These are phyloP conservation scores for Desoria tigrina DNA, from an alignment of 2,888 invertebrate genomes.

Conservation along the genomic window DNA sequence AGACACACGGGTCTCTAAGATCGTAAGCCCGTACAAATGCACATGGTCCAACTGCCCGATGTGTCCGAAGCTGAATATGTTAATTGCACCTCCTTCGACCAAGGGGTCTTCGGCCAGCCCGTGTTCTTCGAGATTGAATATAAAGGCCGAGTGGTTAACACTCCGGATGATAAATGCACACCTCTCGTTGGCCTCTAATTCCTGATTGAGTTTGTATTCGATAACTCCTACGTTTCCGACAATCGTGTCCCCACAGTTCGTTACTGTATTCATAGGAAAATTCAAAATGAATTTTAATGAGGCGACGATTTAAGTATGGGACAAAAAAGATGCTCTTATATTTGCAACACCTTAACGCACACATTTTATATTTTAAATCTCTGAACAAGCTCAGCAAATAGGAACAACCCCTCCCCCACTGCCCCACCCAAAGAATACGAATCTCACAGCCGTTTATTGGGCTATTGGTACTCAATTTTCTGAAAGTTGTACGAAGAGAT, in stretches of 20 bases:
- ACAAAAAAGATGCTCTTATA: too few relatives aligned
- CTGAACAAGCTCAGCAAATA: too few relatives aligned
- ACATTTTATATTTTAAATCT: too few relatives aligned
- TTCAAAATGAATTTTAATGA: too few relatives aligned
- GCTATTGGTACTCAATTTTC: too few relatives aligned
- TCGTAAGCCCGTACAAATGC: slow-evolving; percentile 18
- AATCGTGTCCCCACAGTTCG: slow-evolving; percentile 20
- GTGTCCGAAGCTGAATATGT: slow-evolving; percentile 14
- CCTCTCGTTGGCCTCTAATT: slow-evolving; percentile 9
- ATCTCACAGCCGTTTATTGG: too few relatives aligned
- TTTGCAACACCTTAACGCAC: too few relatives aligned
- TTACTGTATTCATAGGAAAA: slow-evolving; percentile 10
- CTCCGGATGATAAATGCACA: slow-evolving; percentile 27
- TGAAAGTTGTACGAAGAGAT: too few relatives aligned
- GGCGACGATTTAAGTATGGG: too few relatives aligned
- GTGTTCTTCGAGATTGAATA: slow-evolving; percentile 20
- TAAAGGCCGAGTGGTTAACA: slow-evolving; percentile 15
- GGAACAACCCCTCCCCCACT: too few relatives aligned
- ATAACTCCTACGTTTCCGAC: slow-evolving; percentile 15
- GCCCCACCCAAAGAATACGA: too few relatives aligned
- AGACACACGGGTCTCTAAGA: too few relatives aligned
- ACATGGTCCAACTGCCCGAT: background rate
- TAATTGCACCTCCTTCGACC: background rate
- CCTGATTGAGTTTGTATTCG: slow-evolving; percentile 20
- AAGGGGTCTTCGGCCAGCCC: slow-evolving; percentile 1